Evolutionary conservation across 2,888 invertebrate genomes (phyloP).

Genomic region (Serripes groenlandicus): DNA sequence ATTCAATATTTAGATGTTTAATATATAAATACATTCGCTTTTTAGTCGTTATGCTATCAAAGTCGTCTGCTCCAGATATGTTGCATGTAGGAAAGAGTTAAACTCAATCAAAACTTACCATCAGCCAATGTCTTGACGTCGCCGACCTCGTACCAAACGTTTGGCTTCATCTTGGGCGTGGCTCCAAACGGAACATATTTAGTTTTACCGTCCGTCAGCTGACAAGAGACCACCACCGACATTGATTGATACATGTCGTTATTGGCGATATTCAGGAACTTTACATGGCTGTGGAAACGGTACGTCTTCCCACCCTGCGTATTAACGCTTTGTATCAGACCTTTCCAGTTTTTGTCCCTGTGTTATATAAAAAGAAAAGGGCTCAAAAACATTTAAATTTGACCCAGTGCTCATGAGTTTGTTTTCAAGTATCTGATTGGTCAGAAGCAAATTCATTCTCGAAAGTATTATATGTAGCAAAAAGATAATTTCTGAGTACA

Average conservation of each 20-base stretch:
- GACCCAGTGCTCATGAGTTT: too few species aligned
- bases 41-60: too few species aligned
- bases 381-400: too few species aligned
- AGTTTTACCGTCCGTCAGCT: constrained; percentile 5
- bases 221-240: constrained; percentile 23
- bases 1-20: too few species aligned
- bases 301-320: constrained; percentile 20
- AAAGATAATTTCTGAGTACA: too few species aligned
- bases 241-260: constrained; percentile 25
- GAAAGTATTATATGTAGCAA: too few species aligned
- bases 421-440: too few species aligned
- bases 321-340: constrained; percentile 32
- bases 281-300: constrained; percentile 33
- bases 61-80: too few species aligned
- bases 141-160: constrained; percentile 41
- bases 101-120: too few species aligned
- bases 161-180: constrained; percentile 23
- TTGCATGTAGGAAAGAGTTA: too few species aligned
- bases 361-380: not conserved
- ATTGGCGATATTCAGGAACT: constrained; percentile 35
- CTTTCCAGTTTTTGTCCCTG: constrained; percentile 39
- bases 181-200: constrained; percentile 31
- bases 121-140: not conserved
- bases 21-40: too few species aligned
- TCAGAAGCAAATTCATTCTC: too few species aligned